These are phyloP conservation scores for Xestia sexstrigata DNA, from an alignment of 2,888 invertebrate genomes.

Conservation along the genomic window DNA sequence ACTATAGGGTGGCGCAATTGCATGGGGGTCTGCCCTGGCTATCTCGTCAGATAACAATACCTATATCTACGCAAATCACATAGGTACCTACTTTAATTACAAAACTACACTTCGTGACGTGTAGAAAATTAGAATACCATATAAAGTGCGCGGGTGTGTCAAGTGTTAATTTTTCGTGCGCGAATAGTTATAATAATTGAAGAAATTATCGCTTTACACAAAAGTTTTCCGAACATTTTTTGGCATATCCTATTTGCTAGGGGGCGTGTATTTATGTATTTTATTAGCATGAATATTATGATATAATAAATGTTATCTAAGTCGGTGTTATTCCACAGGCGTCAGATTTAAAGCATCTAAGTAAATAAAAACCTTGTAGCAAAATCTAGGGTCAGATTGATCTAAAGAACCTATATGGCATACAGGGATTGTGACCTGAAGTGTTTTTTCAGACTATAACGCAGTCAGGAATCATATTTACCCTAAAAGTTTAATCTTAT, in stretches of 20 bases:
- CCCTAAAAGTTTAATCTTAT: too few relatives aligned
- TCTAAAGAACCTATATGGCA: not conserved
- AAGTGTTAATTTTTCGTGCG: constrained; percentile 25
- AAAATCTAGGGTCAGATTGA: not conserved
- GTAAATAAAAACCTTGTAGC: not conserved
- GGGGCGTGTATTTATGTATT: constrained; percentile 8
- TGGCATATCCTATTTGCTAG: constrained; percentile 29
- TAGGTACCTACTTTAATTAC: not conserved
- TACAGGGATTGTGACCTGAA: not conserved
- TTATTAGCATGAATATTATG: not conserved
- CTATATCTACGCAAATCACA: constrained; percentile 9
- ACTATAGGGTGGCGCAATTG: not conserved
- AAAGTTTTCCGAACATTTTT: constrained; percentile 33
- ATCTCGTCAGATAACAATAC: constrained; percentile 15
- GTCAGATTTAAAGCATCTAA: too few relatives aligned
- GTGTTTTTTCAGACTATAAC: not conserved
- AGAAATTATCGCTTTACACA: constrained; percentile 44
- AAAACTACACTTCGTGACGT: constrained; percentile 42
- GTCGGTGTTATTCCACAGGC: constrained; percentile 6
- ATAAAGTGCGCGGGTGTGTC: constrained; percentile 42
- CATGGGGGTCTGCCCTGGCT: constrained; percentile 2
- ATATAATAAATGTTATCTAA: not conserved
- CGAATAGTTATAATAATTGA: not conserved
- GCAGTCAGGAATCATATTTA: not conserved
- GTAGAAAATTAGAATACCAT: not conserved